These are phyloP conservation scores for Fopius arisanus DNA, from an alignment of 1,140 invertebrate genomes.

Conservation along the genomic window DNA sequence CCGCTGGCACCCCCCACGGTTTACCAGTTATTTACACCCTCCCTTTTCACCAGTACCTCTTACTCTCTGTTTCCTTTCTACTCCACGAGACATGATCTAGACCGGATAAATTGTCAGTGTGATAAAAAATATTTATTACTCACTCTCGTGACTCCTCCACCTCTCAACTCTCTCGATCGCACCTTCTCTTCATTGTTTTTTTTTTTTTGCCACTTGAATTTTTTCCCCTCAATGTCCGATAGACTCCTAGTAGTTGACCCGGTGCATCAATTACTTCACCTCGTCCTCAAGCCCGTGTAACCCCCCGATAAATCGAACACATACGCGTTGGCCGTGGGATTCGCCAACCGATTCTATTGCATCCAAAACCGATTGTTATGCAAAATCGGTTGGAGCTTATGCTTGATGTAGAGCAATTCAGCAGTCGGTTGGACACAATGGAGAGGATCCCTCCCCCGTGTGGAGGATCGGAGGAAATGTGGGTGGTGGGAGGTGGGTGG, in stretches of 20 bases:
- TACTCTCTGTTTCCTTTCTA: background rate
- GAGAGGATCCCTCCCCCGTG: conserved; percentile 27
- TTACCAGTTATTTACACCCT: conserved; percentile 13
- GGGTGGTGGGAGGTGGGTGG: background rate
- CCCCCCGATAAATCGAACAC: conserved; percentile 34
- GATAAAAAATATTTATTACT: conserved; percentile 15
- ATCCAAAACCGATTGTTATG: conserved; percentile 51
- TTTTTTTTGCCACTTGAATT: background rate
- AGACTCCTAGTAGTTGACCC: background rate
- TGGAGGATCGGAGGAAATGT: conserved; percentile 18
- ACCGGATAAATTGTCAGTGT: conserved; percentile 11
- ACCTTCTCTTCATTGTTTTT: background rate
- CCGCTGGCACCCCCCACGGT: background rate
- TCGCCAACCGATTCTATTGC: conserved; percentile 30
- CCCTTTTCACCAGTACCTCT: background rate
- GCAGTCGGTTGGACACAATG: conserved; percentile 56
- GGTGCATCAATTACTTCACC: background rate
- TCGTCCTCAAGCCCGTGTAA: conserved; percentile 4
- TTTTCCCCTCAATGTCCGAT: background rate
- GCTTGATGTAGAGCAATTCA: conserved; percentile 54
- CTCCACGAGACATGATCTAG: conserved; percentile 2
- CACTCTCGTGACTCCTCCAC: background rate
- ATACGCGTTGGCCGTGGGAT: conserved; percentile 10
- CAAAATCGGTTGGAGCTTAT: conserved; percentile 56
- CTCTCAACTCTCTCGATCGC: background rate